Base-by-base conservation (phyloP, 2,113 vertebrate species). In the Ictidomys tridecemlineatus region DNA sequence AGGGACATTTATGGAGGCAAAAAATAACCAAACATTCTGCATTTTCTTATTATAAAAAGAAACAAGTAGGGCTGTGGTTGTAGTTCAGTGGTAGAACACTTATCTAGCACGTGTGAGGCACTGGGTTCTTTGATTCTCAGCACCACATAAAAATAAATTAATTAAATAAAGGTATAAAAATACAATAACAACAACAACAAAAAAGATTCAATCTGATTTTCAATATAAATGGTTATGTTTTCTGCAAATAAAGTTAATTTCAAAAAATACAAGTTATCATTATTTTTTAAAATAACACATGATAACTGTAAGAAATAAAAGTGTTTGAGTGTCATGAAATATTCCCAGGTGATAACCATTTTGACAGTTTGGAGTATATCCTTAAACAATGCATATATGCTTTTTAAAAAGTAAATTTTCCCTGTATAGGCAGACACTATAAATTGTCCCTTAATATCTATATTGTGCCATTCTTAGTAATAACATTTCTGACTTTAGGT, bases 291-390 rank as follows among this genome's bases (percentile, higher is more conserved):
- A 80, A 76, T 76, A 88, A 65, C 11, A 32, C n/a, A 77, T 84
- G 39, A 85, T 37, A 91, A 82, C 67, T 89, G 9, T 63, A 82
- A 92, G 37, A 91, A 94, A 92, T 92, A 86, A 95, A 92, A 80
- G 39, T 37, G 42, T 63, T 80, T 22, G 65, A n/a, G 7, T 78
- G 8, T 11, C 63, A 65, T 86, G 89, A 90, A 92, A 87, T 73
- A 65, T 86, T 86, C 4, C 32, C 63, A 67, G 86, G 63, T 86
- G 48, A 86, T 12, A 87, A 73, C 1, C 26, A 39, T 67, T 76
- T 84, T 48, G 74, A 67, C 12, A 42, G 22, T 86, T 69, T 76
- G 51, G 16, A 89, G n/a, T 63, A 69, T 56, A 51, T 37, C 53
- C 78, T 96, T 85, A 53, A 11, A 90, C 89, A 95, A 88, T 9